Evolutionary conservation across 1,140 invertebrate species (phyloP).

Genomic region (Drosophila mojavensis): DNA sequence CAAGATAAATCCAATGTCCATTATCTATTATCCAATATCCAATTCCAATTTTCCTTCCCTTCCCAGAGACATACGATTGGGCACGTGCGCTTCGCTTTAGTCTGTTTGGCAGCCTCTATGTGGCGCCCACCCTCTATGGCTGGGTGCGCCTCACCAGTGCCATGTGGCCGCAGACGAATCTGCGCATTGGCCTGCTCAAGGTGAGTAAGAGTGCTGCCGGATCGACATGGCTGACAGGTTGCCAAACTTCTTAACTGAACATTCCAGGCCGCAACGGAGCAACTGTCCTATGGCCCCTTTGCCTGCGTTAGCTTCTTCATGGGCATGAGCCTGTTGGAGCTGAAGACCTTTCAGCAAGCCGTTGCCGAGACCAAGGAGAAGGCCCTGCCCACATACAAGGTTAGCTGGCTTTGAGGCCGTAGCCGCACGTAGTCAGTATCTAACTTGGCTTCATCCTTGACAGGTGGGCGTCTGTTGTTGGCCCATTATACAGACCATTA

Average conservation of each 20-base stretch:
- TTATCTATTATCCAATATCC: background rate
- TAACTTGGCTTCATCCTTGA: background rate
- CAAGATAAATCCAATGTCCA: too few relatives aligned
- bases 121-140: constrained; percentile 89
- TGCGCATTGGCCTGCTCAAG: constrained; percentile 88
- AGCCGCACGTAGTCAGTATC: background rate
- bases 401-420: constrained; percentile 74
- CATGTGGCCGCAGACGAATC: constrained; percentile 87
- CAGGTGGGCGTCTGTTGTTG: constrained; percentile 92
- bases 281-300: constrained; percentile 91
- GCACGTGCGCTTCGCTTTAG: constrained; percentile 87
- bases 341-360: constrained; percentile 88
- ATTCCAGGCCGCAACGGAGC: constrained; percentile 90
- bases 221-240: background rate
- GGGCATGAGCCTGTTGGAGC: constrained; percentile 91
- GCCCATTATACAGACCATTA: constrained; percentile 92
- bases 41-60: background rate
- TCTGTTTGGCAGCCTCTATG: constrained; percentile 88
- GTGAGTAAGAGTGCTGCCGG: constrained; percentile 82
- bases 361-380: constrained; percentile 89
- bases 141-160: constrained; percentile 88
- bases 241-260: background rate
- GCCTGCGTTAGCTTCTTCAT: constrained; percentile 93
- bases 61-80: constrained; percentile 85
- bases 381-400: constrained; percentile 92